These are phyloP conservation scores for Laticauda laticaudata DNA, from an alignment of 2,113 vertebrate species.

Conservation along the genomic window DNA sequence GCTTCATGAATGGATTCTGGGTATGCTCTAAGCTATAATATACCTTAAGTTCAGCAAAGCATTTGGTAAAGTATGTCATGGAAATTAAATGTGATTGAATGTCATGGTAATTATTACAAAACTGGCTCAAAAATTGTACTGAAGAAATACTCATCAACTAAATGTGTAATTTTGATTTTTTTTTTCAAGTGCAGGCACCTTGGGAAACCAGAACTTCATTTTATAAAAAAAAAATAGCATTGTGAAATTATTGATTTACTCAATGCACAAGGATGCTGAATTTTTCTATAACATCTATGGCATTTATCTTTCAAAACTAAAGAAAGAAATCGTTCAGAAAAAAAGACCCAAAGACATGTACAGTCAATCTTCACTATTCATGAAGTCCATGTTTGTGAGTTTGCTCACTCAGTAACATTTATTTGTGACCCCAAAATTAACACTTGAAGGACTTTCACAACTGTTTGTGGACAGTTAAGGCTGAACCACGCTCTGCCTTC, in stretches of 20 bases:
- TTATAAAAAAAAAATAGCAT: neutral
- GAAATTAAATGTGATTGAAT: neutral
- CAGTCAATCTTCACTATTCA: neutral
- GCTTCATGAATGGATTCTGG: neutral
- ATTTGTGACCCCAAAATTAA: neutral
- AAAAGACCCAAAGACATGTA: neutral
- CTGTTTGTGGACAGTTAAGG: neutral
- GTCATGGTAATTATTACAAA: neutral
- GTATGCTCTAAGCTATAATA: neutral
- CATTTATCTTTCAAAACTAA: neutral
- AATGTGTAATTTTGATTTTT: neutral
- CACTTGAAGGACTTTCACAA: neutral
- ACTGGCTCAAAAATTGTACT: neutral
- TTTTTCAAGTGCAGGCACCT: neutral
- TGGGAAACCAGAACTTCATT: neutral
- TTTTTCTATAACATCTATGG: neutral
- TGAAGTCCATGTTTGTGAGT: neutral
- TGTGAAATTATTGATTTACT: neutral
- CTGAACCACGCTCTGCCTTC: neutral
- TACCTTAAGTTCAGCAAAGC: neutral
- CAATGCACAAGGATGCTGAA: neutral
- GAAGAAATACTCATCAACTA: neutral
- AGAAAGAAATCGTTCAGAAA: neutral
- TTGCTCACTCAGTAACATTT: too few relatives aligned
- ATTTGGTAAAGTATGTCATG: neutral